phyloP scores from a whole-genome alignment of 2,113 vertebrate species.

The Channa argus region DNA sequence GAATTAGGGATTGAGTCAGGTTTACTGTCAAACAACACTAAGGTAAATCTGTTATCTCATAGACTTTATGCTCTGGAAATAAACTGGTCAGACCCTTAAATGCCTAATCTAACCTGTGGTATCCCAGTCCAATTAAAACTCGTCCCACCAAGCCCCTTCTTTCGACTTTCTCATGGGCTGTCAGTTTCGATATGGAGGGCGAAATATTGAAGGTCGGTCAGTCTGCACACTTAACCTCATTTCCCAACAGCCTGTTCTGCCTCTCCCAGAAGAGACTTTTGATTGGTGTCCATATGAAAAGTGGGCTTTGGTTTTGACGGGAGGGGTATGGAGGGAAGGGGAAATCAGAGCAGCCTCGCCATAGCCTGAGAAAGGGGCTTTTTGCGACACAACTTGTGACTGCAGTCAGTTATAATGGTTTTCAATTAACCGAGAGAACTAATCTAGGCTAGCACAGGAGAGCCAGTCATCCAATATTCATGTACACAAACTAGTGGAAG shows the following conservation, averaged over 20 bases:
- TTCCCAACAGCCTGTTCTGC: constrained; percentile 65
- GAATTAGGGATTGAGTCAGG: constrained; percentile 20
- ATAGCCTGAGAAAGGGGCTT: constrained; percentile 52
- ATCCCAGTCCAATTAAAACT: constrained; percentile 76
- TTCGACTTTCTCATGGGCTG: constrained; percentile 68
- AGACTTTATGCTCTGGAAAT: constrained; percentile 57
- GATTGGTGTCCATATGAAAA: constrained; percentile 76
- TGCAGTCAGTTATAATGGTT: constrained; percentile 66
- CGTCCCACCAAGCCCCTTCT: constrained; percentile 55
- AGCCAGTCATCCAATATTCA: constrained; percentile 77
- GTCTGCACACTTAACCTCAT: constrained; percentile 77
- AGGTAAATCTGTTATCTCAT: constrained; percentile 58
- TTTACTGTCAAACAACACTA: constrained; percentile 46
- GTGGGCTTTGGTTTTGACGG: constrained; percentile 59
- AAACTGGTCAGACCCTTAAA: constrained; percentile 65
- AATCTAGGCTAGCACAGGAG: constrained; percentile 65
- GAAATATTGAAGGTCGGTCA: constrained; percentile 76
- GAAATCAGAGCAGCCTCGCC: constrained; percentile 45
- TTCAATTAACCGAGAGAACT: constrained; percentile 77
- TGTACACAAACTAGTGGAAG: constrained; percentile 79
- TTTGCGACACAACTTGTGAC: constrained; percentile 57
- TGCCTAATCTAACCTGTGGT: constrained; percentile 69
- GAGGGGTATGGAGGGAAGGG: constrained; percentile 13
- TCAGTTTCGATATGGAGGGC: constrained; percentile 72
- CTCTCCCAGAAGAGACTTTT: constrained; percentile 65